Evolutionary conservation across 2,888 invertebrate species (phyloP).

Genomic region (Luperina nickerlii): DNA sequence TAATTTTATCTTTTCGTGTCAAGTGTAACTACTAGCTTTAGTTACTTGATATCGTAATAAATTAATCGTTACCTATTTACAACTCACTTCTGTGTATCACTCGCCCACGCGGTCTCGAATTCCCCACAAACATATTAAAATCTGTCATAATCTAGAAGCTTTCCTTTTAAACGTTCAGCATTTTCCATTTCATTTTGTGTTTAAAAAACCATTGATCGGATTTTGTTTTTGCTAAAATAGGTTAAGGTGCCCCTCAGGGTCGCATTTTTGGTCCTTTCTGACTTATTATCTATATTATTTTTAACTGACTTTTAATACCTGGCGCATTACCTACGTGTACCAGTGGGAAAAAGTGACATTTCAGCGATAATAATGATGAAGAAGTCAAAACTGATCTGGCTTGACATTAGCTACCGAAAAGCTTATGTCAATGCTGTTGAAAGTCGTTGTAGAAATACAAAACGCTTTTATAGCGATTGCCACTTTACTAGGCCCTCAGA

Average conservation of each 20-base stretch:
- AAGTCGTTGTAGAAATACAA: no score
- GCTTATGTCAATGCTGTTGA: neutral
- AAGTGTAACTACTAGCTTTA: no score
- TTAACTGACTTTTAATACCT: neutral
- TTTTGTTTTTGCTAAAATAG: neutral
- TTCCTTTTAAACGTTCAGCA: constrained; percentile 6
- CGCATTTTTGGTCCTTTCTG: neutral
- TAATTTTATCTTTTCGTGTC: no score
- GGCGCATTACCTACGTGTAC: neutral
- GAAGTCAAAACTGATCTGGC: neutral
- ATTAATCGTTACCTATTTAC: no score
- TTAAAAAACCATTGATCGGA: neutral
- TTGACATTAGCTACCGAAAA: neutral
- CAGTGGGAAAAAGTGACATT: neutral
- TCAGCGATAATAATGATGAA: neutral
- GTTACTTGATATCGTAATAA: no score
- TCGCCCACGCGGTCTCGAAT: no score
- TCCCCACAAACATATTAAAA: no score
- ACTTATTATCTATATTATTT: neutral
- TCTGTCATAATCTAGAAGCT: constrained; percentile 15
- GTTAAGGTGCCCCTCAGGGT: constrained; percentile 17
- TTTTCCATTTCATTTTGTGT: neutral
- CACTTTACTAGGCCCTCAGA: neutral
- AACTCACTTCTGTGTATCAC: no score
- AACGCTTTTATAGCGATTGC: neutral